Conservation (phyloP, 1,140 invertebrate genomes). For the Pseudobourletiella spinata region DNA sequence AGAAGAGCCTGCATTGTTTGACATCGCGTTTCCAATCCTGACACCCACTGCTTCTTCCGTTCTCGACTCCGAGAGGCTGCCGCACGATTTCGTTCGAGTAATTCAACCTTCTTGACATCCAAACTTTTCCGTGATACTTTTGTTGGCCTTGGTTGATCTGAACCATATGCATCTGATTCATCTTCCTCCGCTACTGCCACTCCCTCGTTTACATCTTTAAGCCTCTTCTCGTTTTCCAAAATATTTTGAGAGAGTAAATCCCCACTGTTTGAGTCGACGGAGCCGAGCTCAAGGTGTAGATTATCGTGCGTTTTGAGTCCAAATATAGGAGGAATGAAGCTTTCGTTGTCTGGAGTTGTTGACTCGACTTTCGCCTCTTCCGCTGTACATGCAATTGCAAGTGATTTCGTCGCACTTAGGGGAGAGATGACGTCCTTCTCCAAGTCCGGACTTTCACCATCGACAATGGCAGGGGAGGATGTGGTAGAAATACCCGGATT, state of each 20-base stretch:
- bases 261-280: not conserved
- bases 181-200: not conserved
- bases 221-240: too few relatives aligned
- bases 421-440: not conserved
- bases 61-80: slow-evolving; percentile 25
- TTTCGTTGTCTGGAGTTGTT: slow-evolving; percentile 1
- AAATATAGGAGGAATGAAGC: not conserved
- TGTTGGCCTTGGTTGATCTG: not conserved
- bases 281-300: not conserved
- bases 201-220: not conserved
- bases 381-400: not conserved
- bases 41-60: slow-evolving; percentile 28
- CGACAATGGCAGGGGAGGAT: not conserved
- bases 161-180: not conserved
- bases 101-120: slow-evolving; percentile 8
- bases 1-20: not conserved
- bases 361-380: not conserved
- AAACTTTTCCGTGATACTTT: not conserved
- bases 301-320: not conserved
- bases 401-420: too few relatives aligned
- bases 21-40: slow-evolving; percentile 4
- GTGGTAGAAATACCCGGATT: slow-evolving; percentile 13
- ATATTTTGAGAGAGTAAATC: not conserved
- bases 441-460: not conserved
- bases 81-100: slow-evolving; percentile 29